phyloP scores from a whole-genome alignment of 2,797 vertebrate species.

The Hydrophis major region DNA sequence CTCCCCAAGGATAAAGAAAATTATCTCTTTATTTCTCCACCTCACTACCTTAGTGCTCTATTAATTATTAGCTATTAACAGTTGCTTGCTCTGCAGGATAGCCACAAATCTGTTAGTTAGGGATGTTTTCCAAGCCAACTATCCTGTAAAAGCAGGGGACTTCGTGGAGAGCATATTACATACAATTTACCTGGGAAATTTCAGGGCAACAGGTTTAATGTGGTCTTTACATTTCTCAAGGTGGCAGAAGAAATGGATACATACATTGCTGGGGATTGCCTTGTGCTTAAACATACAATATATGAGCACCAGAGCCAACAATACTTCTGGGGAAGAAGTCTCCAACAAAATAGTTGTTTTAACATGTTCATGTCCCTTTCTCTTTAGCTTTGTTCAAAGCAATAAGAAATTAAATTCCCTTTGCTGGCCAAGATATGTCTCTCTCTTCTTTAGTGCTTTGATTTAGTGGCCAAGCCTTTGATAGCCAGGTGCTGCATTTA shows the following conservation, averaged over 20 bases:
- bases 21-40: conserved; percentile 75
- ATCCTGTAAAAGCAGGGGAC: not conserved
- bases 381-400: not conserved
- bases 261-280: not conserved
- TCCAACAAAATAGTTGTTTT: not conserved
- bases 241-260: not conserved
- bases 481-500: not conserved
- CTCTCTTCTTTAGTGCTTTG: not conserved
- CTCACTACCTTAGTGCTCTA: conserved; percentile 68
- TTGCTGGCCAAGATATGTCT: not conserved
- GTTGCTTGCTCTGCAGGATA: conserved; percentile 63
- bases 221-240: not conserved
- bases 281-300: not conserved
- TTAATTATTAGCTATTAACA: conserved; percentile 75
- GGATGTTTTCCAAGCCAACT: not conserved
- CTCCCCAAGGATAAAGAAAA: conserved; percentile 77
- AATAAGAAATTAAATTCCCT: not conserved
- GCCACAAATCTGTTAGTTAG: conserved; percentile 14
- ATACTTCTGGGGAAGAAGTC: not conserved
- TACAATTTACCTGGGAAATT: not conserved
- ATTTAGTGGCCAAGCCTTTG: not conserved
- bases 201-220: not conserved
- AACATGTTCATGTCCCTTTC: not conserved
- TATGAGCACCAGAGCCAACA: not conserved
- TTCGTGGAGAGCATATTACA: not conserved